phyloP scores from a whole-genome alignment of 2,113 vertebrate species.

The Pantherophis guttatus region DNA sequence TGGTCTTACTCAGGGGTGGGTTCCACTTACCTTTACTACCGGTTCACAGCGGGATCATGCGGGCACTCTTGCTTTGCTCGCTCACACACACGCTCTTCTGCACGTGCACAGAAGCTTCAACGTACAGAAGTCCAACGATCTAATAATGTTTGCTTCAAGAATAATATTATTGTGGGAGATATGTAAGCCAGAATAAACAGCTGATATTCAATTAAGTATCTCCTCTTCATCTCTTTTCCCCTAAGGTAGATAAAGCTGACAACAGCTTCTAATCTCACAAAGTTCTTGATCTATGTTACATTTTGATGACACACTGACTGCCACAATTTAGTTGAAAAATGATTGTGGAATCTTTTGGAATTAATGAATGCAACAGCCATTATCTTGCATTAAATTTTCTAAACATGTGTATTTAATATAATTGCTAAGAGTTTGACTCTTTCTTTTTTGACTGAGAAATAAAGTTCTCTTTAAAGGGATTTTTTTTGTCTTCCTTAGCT shows the following conservation, averaged over 20 bases:
- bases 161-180: neutral
- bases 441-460: neutral
- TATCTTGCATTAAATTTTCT: neutral
- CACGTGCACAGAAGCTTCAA: too few species aligned
- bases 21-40: too few species aligned
- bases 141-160: neutral
- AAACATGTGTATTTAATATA: too few species aligned
- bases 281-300: neutral
- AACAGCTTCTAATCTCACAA: neutral
- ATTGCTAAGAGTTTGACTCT: neutral
- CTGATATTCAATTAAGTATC: neutral
- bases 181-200: neutral
- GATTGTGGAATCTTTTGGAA: neutral
- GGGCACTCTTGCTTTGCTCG: too few species aligned
- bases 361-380: neutral
- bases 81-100: too few species aligned
- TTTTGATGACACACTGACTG: neutral
- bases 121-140: neutral
- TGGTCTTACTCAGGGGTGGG: neutral
- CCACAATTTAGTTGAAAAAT: neutral
- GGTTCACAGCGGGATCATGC: too few species aligned
- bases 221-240: neutral
- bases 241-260: neutral
- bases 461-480: neutral
- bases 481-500: neutral